phyloP scores from a whole-genome alignment of 2,113 vertebrate species.

The Lepus timidus region DNA sequence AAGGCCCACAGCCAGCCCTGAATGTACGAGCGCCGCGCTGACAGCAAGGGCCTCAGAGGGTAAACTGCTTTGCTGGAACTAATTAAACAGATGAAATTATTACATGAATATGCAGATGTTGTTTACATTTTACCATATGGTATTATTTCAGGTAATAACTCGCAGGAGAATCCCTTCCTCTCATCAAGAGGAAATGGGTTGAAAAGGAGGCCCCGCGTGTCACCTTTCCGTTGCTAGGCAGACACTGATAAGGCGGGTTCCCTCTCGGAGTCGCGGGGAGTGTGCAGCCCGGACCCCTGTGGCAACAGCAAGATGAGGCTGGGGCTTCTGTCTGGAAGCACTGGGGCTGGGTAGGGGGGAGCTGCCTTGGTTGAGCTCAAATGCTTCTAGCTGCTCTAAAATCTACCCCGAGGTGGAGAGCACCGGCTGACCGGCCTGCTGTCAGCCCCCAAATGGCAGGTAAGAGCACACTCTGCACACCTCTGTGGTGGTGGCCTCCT shows the following conservation, averaged over 20 bases:
- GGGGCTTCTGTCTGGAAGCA: constrained; percentile 49
- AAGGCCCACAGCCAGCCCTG: constrained; percentile 94
- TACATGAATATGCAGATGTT: constrained; percentile 99
- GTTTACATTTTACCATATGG: constrained; percentile 99
- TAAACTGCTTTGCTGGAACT: constrained; percentile 99
- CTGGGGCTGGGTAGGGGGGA: neutral
- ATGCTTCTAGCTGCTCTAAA: neutral
- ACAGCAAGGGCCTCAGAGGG: constrained; percentile 97
- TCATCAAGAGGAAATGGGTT: constrained; percentile 94
- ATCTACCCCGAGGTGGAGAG: constrained; percentile 5
- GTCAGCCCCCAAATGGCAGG: constrained; percentile 13
- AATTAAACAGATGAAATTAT: constrained; percentile 99
- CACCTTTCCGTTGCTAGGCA: constrained; percentile 91
- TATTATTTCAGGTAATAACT: constrained; percentile 99
- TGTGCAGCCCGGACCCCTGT: constrained; percentile 53
- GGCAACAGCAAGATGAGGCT: constrained; percentile 30
- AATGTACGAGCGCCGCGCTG: constrained; percentile 93
- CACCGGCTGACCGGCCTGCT: neutral
- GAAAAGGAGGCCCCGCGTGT: constrained; percentile 89
- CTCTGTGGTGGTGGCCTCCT: rapidly evolving
- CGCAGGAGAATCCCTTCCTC: constrained; percentile 93
- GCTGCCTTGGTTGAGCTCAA: constrained; percentile 39
- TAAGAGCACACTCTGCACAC: neutral
- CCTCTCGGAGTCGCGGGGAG: neutral
- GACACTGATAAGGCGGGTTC: constrained; percentile 84